Evolutionary conservation across 2,888 invertebrate genomes (phyloP), one percentile per base, ranked within the genome.

Genomic region (Drosophila prolongata): DNA sequence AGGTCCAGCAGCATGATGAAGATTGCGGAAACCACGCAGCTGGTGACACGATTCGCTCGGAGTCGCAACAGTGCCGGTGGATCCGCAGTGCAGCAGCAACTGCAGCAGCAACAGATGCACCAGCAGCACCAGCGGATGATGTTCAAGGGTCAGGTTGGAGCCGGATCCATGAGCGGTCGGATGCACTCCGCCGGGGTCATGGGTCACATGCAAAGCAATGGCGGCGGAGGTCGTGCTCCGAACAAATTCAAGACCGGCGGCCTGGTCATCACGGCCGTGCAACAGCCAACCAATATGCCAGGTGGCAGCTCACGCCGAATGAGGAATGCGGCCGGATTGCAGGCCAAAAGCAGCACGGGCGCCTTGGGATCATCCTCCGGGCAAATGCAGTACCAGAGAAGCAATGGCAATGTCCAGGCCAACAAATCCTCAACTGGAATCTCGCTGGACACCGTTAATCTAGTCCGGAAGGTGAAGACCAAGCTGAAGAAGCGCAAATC

Each of bases 191-290:
- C 60, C n/a, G 53, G 76, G 27, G 69, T 64, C 6, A 35, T 43
- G 47, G 46, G 46, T 9, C 27, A 46, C n/a, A 47, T 47, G 47
- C 47, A 34, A 11, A 16, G 47, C 11, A 9, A n/a, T 14, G 16
- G 30, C 11, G 14, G 14, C 13, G 44, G 44, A 14, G 53, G 59
- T 11, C 49, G 62, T 9, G 61, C 46, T 6, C 34, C 81, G 4
- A 76, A 70, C 64, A 93, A 93, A 71, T 95, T 95, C 80, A 94
- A 94, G 81, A 94, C 94, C 77, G 92, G 94, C 66, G 94, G 94
- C 19, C 92, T 94, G 71, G 94, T 95, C 0, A 94, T 94, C 34
- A 94, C 94, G 11, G 94, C 94, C 2, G 87, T 89, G 6, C 91
- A 91, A 27, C 77, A 82, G 24, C 78, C 78, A 0, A 8, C 44